Evolutionary conservation across 1,140 invertebrate species (phyloP).

Genomic region (Cyclargus thomasi): DNA sequence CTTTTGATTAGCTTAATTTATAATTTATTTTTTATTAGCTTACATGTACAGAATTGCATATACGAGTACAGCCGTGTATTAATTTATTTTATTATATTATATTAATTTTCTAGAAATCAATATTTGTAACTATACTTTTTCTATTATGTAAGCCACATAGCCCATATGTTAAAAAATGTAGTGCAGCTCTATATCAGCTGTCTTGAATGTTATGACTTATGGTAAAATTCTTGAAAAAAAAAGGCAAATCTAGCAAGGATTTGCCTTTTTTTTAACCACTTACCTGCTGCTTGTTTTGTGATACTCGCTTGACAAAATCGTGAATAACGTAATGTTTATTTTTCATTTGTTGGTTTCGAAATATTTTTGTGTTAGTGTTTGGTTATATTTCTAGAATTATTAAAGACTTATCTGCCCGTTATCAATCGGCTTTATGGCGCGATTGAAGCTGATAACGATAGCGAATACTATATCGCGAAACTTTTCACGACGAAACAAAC

Average conservation of each 20-base stretch:
- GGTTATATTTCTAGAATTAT: constrained; percentile 2
- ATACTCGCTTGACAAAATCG: background rate
- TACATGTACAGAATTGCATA: no score
- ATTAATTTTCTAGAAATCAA: no score
- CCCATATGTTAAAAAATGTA: background rate
- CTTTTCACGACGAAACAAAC: background rate
- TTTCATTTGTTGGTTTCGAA: background rate
- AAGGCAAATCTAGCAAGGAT: background rate
- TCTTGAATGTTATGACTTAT: background rate
- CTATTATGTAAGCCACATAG: background rate
- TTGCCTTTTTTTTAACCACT: background rate
- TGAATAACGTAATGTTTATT: no score
- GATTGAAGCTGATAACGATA: constrained; percentile 10
- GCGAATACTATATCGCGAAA: constrained; percentile 4
- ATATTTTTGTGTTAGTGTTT: background rate
- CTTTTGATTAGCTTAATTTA: no score
- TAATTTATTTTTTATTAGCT: no score
- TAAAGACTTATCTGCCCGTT: constrained; percentile 4
- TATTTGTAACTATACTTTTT: background rate
- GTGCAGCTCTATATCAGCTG: background rate
- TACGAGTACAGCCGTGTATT: no score
- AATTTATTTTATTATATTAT: no score
- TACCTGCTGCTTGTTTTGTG: background rate
- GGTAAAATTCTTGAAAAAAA: background rate
- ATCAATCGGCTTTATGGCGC: constrained; percentile 1